Percentiles rank a stretch among this genome's conserved stretches.
Conservation (phyloP, 2,797 vertebrate genomes). For the Muscicapa comitata region DNA sequence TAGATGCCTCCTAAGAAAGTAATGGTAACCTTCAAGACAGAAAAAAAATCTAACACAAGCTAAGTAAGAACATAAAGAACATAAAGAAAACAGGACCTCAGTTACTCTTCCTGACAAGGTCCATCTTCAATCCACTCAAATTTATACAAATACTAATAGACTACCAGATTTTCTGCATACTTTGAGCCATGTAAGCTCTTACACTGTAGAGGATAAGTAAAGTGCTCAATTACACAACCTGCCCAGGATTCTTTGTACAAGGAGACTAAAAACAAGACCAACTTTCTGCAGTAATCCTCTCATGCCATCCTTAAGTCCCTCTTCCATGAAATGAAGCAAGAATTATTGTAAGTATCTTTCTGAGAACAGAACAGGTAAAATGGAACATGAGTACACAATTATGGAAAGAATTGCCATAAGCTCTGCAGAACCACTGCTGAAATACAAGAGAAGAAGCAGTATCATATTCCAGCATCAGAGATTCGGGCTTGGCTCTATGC, state of each 20-base stretch:
- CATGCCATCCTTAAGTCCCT: not conserved
- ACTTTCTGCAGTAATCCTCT: not conserved
- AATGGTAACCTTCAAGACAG: not conserved
- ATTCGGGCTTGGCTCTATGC: not conserved
- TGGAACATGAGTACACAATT: not conserved
- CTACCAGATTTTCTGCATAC: not conserved
- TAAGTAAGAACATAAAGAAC: not conserved
- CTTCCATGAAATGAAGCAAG: not conserved
- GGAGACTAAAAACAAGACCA: not conserved
- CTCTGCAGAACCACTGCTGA: not conserved
- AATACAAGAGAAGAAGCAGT: not conserved
- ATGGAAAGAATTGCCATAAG: not conserved
- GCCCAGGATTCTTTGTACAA: not conserved
- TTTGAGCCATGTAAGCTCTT: not conserved
- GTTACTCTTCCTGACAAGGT: not conserved
- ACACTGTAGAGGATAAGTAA: not conserved
- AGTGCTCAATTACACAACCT: not conserved
- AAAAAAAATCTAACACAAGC: not conserved
- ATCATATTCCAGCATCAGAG: not conserved
- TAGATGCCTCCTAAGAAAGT: not conserved
- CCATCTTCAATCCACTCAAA: fast-evolving
- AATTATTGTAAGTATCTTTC: not conserved
- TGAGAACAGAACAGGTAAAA: not conserved
- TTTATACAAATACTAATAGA: not conserved
- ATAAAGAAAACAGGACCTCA: not conserved